These are phyloP conservation scores for Thamnophis sirtalis DNA, from an alignment of 2,113 vertebrate species.

Conservation along the genomic window DNA sequence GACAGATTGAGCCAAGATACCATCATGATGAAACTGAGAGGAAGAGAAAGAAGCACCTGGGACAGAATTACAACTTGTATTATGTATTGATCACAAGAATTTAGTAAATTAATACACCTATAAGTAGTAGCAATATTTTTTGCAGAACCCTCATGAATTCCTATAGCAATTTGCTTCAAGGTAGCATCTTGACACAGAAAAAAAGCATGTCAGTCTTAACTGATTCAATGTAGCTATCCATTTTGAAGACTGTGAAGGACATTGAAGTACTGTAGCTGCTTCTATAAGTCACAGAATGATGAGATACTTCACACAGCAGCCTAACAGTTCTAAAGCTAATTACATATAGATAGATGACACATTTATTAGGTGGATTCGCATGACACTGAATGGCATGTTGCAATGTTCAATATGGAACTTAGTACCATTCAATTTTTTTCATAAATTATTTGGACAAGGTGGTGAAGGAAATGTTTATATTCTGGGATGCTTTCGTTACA, in stretches of 20 bases:
- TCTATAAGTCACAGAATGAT: not conserved
- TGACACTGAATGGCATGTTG: not conserved
- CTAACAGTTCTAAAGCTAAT: not conserved
- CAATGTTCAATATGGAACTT: not conserved
- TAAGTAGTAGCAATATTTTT: not conserved
- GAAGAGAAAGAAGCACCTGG: not conserved
- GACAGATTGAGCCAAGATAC: not conserved
- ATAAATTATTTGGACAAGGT: not conserved
- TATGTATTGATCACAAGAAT: not conserved
- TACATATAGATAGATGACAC: not conserved
- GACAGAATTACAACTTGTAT: not conserved
- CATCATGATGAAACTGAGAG: not conserved
- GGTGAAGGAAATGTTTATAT: not conserved
- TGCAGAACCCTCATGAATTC: not conserved
- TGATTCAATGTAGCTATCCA: not conserved
- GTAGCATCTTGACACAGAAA: not conserved
- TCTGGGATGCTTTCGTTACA: not conserved
- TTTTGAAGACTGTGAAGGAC: not conserved
- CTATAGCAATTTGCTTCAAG: not conserved
- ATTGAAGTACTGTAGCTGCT: not conserved
- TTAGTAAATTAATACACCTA: not conserved
- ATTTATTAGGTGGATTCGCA: not conserved
- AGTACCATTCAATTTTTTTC: not conserved
- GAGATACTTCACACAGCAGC: not conserved
- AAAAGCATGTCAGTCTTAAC: not conserved